Percentiles rank a stretch among this genome's conserved stretches.
These are phyloP conservation scores for Tanytarsus gracilentus DNA, from an alignment of 2,888 invertebrate species.

Conservation along the genomic window DNA sequence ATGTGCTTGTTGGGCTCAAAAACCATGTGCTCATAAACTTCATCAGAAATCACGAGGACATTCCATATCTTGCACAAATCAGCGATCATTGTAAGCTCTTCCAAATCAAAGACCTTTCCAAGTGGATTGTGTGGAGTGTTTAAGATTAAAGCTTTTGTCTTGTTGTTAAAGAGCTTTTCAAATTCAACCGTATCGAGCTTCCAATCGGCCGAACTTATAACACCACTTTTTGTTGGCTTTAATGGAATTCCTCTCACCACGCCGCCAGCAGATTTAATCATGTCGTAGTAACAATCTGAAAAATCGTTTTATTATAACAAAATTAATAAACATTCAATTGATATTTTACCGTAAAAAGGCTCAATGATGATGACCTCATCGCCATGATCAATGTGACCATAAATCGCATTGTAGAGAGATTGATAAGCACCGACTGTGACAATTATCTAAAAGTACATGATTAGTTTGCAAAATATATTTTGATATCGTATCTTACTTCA, in stretches of 20 bases:
- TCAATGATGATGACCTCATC: constrained; percentile 95
- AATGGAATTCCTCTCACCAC: constrained; percentile 78
- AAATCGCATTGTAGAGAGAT: constrained; percentile 76
- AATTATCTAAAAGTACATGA: constrained; percentile 42
- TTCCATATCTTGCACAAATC: constrained; percentile 86
- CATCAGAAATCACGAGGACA: constrained; percentile 86
- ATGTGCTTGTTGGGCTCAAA: constrained; percentile 75
- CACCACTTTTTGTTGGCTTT: constrained; percentile 47
- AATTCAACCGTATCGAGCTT: constrained; percentile 75
- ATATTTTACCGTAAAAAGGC: constrained; percentile 68
- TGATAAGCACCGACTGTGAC: constrained; percentile 93
- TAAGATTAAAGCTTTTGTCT: constrained; percentile 90
- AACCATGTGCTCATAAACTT: constrained; percentile 97
- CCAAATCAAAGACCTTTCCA: constrained; percentile 65
- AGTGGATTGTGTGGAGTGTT: constrained; percentile 98
- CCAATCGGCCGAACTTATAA: constrained; percentile 74
- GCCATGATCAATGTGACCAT: constrained; percentile 75
- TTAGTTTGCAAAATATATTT: not conserved
- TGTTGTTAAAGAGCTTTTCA: constrained; percentile 65
- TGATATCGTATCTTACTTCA: constrained; percentile 51
- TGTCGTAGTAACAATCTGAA: constrained; percentile 87
- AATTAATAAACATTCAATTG: not conserved
- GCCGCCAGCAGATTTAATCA: constrained; percentile 84
- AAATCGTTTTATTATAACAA: not conserved
- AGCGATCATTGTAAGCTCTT: constrained; percentile 70